Base-by-base conservation (phyloP, 2,113 vertebrate species). In the Rhombomys opimus region DNA sequence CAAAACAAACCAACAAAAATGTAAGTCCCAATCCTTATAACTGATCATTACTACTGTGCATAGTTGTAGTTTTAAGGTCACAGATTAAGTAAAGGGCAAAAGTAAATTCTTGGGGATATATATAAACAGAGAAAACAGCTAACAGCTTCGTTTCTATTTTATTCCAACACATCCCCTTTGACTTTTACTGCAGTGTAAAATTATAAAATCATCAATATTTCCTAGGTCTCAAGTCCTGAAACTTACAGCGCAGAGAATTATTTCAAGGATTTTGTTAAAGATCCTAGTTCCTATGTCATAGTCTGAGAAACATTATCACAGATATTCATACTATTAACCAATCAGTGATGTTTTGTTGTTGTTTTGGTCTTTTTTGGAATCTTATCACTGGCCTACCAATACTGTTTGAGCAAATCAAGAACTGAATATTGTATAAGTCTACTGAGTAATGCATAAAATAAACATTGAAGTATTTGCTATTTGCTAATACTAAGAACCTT, bases 361-460 rank as follows among this genome's bases (percentile, higher is more conserved):
- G 57, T 84, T 32, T 54, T 72, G 72, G 2, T 22, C 10, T 18
- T 82, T 80, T 54, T 90, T 92, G 59, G 68, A 90, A 88, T 80
- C 50, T 38, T 72, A 67, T 86, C 73, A 13, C 63, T 93, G 22
- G 93, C 10, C 52, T 68, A 90, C 17, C 18, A 97, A 30, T 35
- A 87, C 63, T 14, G 32, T 63, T 17, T 89, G 63, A 52, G 20
- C 46, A 41, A 93, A 90, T 61, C 3, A 72, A 96, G 35, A 67
- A 93, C 89, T 38, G 17, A 97, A 84, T 35, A 85, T 75, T 32
- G 38, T 81, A 4, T 54, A 92, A 87, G 78, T 93, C 68, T 93
- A 41, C 25, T 91, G 30, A 67, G 4, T 6, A 95, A 50, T 90
- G 85, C 89, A 96, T 11, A 90, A 59, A 95, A 32, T 20, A 75